Conservation (phyloP, 2,797 vertebrate species). For the Potorous gilbertii region DNA sequence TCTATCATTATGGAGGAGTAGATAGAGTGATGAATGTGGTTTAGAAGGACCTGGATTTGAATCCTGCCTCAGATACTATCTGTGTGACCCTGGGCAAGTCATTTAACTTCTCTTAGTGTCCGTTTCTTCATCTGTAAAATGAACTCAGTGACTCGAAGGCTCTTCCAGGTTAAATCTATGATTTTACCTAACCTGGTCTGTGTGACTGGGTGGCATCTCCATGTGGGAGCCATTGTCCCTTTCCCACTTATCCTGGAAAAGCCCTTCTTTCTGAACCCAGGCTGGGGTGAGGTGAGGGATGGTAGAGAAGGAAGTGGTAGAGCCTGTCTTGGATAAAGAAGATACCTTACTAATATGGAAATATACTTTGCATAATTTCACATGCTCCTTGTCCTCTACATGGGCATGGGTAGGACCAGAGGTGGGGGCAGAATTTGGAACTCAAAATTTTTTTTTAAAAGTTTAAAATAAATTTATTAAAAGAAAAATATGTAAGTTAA, state of each 20-base stretch:
- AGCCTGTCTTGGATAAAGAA: not conserved
- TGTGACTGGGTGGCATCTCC: not conserved
- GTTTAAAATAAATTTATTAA: not conserved
- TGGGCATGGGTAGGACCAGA: not conserved
- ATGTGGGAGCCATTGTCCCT: not conserved
- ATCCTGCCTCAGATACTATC: not conserved
- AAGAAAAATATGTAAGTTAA: not conserved
- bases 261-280: not conserved
- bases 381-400: not conserved
- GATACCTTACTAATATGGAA: not conserved
- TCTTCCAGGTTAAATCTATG: not conserved
- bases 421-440: not conserved
- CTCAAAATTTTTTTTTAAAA: not conserved
- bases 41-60: not conserved
- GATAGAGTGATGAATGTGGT: not conserved
- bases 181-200: not conserved
- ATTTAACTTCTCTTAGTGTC: not conserved
- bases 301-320: not conserved
- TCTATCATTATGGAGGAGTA: not conserved
- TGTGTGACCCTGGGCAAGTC: not conserved
- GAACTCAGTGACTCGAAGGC: not conserved
- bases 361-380: not conserved
- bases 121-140: not conserved
- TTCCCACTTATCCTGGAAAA: not conserved
- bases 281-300: not conserved